Conservation (phyloP, 1,140 invertebrate species). For the Phortica variegata region DNA sequence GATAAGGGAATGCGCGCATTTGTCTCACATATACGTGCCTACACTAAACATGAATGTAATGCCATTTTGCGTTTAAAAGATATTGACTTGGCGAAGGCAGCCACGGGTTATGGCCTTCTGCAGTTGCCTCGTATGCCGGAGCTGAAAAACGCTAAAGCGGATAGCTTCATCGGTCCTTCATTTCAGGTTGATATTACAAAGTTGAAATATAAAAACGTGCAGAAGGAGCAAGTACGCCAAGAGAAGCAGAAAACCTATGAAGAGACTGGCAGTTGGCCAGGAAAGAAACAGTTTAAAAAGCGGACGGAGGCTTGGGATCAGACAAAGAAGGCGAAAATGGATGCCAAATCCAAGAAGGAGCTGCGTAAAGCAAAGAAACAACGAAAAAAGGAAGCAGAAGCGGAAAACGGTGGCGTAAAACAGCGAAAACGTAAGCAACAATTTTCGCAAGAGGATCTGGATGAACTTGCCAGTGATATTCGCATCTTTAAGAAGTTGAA, state of each 20-base stretch:
- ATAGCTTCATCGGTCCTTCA: slow-evolving; percentile 67
- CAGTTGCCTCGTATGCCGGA: slow-evolving; percentile 95
- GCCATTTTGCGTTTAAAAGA: slow-evolving; percentile 88
- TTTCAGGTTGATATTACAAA: slow-evolving; percentile 70
- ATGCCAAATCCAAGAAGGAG: slow-evolving; percentile 64
- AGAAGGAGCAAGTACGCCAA: slow-evolving; percentile 72
- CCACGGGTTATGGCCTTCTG: slow-evolving; percentile 84
- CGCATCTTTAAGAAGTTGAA: slow-evolving; percentile 86
- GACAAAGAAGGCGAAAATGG: slow-evolving; percentile 73
- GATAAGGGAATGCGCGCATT: slow-evolving; percentile 91
- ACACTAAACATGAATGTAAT: slow-evolving; percentile 94
- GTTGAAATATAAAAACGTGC: slow-evolving; percentile 81
- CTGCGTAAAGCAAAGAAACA: slow-evolving; percentile 64
- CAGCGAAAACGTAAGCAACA: slow-evolving; percentile 60
- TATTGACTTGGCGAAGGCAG: slow-evolving; percentile 82
- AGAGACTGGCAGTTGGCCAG: slow-evolving; percentile 77
- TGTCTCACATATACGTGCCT: slow-evolving; percentile 92
- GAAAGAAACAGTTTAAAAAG: slow-evolving; percentile 64
- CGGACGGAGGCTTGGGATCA: slow-evolving; percentile 77
- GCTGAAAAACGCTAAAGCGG: slow-evolving; percentile 69
- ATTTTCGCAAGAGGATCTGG: slow-evolving; percentile 74
- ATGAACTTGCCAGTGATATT: slow-evolving; percentile 80
- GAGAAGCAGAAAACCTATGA: slow-evolving; percentile 72
- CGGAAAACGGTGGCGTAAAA: slow-evolving; percentile 49
- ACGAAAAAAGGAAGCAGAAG: slow-evolving; percentile 49